Base-by-base conservation (phyloP, 2,113 vertebrate species). In the Rattus rattus region DNA sequence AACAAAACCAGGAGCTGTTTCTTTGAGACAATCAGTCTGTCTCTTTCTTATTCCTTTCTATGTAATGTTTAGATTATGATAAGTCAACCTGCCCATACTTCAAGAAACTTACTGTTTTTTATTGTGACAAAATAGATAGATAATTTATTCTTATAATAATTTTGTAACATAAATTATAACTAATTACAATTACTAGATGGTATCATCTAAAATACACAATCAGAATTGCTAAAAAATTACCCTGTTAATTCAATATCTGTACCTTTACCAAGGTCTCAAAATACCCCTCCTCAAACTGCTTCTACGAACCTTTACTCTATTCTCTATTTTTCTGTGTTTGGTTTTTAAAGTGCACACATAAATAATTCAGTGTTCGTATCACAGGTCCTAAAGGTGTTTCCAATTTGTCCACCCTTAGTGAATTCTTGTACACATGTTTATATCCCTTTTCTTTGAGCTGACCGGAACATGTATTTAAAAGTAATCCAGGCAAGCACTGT, bases 211-310 rank as follows among this genome's bases (percentile, higher is more conserved):
- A 65, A 4, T 54, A 65, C 26, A 54, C 26, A 28, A 52, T 28
- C 39, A 36, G 63, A 80, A 72, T 30, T 16, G 10, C 22, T 47
- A 73, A 17, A 17, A 43, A 43, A 43, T 2, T 2, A 12, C 39
- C 43, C 19, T 69, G 43, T 19, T 52, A 43, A 52, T 12, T 63
- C 36, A 75, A 70, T 36, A 61, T n/a, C 54, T 65, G 6, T 26
- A 16, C 16, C 36, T n/a, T 73, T 65, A 79, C 19, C 19, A 92
- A 63, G 2, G 22, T 26, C 49, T 85, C 36, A 36, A 2, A 9
- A 22, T 56, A 0, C 0, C 2, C 7, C 7, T 2, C 2, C 9
- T 7, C 3, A 52, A 30, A 19, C 36, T 43, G 4, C 3, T 10
- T 56, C 54, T 5, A 3, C 20, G 56, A 92, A 83, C 2, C 0